Evolutionary conservation across 2,888 invertebrate genomes (phyloP), one percentile per base, ranked within the genome.

Genomic region (Acanthoscelides obtectus): DNA sequence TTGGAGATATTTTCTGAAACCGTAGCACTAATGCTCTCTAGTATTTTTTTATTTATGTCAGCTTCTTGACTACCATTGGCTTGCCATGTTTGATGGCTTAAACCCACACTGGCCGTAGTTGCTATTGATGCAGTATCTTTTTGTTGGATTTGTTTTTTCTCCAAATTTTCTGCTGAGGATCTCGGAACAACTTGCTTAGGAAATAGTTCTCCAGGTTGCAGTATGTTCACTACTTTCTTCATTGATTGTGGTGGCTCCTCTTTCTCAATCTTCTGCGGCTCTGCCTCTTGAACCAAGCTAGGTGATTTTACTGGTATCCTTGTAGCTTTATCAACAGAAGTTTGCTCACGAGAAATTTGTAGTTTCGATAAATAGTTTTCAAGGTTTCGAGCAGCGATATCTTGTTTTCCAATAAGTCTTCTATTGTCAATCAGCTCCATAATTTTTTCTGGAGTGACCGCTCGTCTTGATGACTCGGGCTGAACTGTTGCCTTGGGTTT

Each of bases 301-400:
- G 64, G n/a, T 17, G 19, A 45, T 72, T 63, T 27, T 20, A 2
- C 27, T 19, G 22, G 20, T 3, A 25, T 20, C 64, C 71, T 70
- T 8, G 21, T 21, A 19, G 65, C 67, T 20, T 68, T 73, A 12
- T 73, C 69, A 0, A 71, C n/a, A 19, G 71, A 45, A 8, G 72
- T 70, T 67, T 73, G 71, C 20, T 75, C 71, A 19, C 70, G 71
- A 5, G 72, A 45, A 20, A 27, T 22, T 20, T 70, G 70, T 22
- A 75, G 65, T 21, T 73, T 71, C 22, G 69, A 70, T 20, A 75
- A 21, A 63, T 75, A 73, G 22, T 71, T 66, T 20, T 6, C 67
- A 12, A 73, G 66, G 20, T 70, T 70, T 66, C 71, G 69, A 12
- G 67, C 69, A 12, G 71, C 63, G 20, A 22, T n/a, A 64, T 64